Evolutionary conservation across 2,113 vertebrate genomes (phyloP).

Genomic region (Cyanoderma ruficeps): DNA sequence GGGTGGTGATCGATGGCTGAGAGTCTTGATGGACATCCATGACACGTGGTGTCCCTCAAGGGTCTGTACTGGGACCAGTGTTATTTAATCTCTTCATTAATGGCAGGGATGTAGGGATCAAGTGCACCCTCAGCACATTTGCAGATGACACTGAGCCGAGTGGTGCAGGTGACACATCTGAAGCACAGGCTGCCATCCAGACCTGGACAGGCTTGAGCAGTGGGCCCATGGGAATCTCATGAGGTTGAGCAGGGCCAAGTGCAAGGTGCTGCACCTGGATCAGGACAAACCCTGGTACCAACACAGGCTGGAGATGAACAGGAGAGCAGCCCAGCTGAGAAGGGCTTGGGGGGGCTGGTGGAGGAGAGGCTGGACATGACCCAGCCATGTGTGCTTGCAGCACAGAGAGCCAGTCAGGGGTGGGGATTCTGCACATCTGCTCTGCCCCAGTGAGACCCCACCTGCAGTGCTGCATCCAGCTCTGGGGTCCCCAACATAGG

Average conservation of each 20-base stretch:
- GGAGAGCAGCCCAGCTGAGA: background rate
- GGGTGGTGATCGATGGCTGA: background rate
- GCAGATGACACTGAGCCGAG: background rate
- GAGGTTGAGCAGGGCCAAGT: background rate
- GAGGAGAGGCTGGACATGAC: background rate
- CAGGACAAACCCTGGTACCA: accelerated
- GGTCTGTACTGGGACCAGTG: background rate
- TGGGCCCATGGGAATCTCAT: background rate
- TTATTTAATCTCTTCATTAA: background rate
- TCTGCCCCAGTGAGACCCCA: background rate
- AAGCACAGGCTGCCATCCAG: background rate
- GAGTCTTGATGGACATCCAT: background rate
- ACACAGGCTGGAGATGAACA: background rate
- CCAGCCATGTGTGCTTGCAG: accelerated
- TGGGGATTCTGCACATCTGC: background rate
- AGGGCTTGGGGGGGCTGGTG: background rate
- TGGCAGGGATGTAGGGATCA: background rate
- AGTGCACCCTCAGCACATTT: background rate
- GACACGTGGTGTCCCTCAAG: accelerated
- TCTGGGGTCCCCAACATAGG: background rate
- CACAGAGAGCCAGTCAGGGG: background rate
- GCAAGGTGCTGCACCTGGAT: background rate
- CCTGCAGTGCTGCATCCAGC: background rate
- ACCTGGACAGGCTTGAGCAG: background rate
- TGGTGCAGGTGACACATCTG: background rate